phyloP scores from a whole-genome alignment of 2,888 invertebrate species.

The Tolmerus cingulatus region DNA sequence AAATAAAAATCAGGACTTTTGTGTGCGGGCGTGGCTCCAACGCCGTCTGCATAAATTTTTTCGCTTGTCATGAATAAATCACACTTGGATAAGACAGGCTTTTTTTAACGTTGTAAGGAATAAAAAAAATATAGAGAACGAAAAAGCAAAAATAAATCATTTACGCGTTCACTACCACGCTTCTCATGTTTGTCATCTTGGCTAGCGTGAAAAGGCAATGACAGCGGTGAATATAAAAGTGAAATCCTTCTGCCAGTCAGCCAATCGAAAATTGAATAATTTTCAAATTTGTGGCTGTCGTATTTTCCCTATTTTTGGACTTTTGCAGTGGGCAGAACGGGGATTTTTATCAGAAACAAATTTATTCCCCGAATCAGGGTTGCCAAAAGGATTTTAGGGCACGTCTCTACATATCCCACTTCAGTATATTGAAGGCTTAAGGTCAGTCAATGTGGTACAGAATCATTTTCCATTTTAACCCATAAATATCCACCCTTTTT shows the following conservation, averaged over 20 bases:
- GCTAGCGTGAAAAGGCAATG: neutral
- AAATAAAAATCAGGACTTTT: neutral
- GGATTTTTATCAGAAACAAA: neutral
- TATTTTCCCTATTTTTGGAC: neutral
- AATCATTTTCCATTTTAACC: neutral
- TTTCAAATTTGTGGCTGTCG: neutral
- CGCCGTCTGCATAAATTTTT: constrained; percentile 14
- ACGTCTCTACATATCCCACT: neutral
- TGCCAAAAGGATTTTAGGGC: neutral
- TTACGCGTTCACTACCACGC: neutral
- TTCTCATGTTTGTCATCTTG: neutral
- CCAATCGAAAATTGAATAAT: neutral
- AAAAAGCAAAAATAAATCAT: constrained; percentile 7
- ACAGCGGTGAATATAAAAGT: neutral
- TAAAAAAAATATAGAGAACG: neutral
- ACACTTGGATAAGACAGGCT: neutral
- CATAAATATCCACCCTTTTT: neutral
- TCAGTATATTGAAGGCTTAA: neutral
- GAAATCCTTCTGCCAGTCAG: neutral
- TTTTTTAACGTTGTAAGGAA: neutral
- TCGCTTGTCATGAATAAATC: constrained; percentile 19
- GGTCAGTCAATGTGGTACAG: neutral
- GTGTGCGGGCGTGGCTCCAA: neutral
- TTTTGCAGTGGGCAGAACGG: neutral
- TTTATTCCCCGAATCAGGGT: neutral